Conservation (phyloP, 1,140 invertebrate genomes). For the Panagrolaimus sp. region DNA sequence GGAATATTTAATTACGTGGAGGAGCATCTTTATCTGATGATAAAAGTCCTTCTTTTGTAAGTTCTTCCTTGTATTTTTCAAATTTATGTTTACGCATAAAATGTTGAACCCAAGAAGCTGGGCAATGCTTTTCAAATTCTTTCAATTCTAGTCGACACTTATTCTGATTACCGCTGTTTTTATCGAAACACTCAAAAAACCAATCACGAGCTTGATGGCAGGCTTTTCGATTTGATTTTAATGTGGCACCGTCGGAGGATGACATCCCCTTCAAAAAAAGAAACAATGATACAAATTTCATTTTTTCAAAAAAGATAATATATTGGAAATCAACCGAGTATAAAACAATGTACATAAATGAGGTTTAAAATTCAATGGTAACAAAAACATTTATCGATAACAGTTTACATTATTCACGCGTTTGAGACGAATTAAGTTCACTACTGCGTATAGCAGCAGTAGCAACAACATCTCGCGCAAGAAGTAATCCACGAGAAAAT, state of each 20-base stretch:
- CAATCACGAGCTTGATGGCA: slow-evolving; percentile 4
- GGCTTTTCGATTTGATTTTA: slow-evolving; percentile 4
- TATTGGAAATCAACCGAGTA: no score
- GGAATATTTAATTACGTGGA: not conserved
- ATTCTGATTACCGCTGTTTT: not conserved
- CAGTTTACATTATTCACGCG: no score
- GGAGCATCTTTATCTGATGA: not conserved
- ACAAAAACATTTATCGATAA: not conserved
- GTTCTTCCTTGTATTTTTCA: slow-evolving; percentile 8
- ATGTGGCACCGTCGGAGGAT: not conserved
- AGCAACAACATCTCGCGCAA: not conserved
- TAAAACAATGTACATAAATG: not conserved
- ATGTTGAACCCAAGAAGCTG: slow-evolving; percentile 9
- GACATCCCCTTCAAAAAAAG: not conserved
- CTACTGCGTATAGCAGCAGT: slow-evolving; percentile 3
- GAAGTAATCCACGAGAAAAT: not conserved
- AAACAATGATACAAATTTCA: not conserved
- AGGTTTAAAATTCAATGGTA: slow-evolving; percentile 3
- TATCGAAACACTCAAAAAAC: not conserved
- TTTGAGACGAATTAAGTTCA: not conserved
- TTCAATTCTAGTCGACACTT: slow-evolving; percentile 10
- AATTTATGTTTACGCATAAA: slow-evolving; percentile 6
- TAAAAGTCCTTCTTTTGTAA: slow-evolving; percentile 1
- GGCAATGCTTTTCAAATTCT: slow-evolving; percentile 8
- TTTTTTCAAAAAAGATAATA: not conserved